phyloP scores from a whole-genome alignment of 2,113 vertebrate species.

The Nymphicus hollandicus region DNA sequence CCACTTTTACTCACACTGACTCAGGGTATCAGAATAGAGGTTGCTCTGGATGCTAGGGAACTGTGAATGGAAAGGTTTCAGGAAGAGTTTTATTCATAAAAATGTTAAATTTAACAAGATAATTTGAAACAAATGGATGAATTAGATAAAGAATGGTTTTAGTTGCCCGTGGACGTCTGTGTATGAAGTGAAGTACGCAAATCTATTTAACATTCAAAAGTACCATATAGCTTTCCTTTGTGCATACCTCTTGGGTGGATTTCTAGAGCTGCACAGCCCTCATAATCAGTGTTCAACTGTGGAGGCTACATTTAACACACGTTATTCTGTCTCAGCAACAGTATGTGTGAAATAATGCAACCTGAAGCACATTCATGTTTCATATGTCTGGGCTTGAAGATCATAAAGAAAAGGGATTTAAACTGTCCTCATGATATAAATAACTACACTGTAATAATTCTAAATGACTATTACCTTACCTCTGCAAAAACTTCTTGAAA shows the following conservation, averaged over 20 bases:
- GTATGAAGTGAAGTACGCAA: neutral
- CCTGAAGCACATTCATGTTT: neutral
- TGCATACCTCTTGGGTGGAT: neutral
- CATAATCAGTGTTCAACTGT: neutral
- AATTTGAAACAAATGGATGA: neutral
- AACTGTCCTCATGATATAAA: neutral
- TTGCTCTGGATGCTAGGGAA: constrained; percentile 37
- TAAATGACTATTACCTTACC: constrained; percentile 69
- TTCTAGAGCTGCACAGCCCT: neutral
- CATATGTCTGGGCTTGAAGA: neutral
- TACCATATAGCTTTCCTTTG: neutral
- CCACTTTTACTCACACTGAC: constrained; percentile 40
- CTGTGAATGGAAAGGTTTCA: constrained; percentile 42
- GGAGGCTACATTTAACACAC: neutral
- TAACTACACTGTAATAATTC: neutral
- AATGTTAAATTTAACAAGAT: neutral
- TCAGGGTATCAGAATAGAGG: constrained; percentile 49
- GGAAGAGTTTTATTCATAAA: constrained; percentile 13
- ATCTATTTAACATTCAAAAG: neutral
- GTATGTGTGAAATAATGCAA: neutral
- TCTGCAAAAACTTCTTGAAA: constrained; percentile 95
- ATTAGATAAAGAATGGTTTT: neutral
- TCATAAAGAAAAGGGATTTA: neutral
- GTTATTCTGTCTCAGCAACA: neutral
- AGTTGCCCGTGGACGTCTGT: neutral